Conservation (phyloP, 2,797 vertebrate genomes). For the Myioborus miniatus region DNA sequence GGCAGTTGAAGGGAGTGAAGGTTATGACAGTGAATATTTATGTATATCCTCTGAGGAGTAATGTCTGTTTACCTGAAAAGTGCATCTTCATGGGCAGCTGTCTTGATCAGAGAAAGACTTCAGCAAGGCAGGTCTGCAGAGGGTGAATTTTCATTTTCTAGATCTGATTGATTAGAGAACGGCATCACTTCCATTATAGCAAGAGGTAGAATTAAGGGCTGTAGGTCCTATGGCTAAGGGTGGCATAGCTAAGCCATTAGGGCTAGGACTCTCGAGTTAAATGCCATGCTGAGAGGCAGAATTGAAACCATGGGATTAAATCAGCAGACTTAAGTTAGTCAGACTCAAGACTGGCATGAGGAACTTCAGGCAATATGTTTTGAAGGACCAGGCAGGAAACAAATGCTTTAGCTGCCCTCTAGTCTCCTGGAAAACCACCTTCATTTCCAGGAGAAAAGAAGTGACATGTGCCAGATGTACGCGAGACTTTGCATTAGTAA, state of each 20-base stretch:
- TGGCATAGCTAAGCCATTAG: background rate
- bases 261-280: background rate
- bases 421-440: constrained; percentile 55
- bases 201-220: background rate
- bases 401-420: constrained; percentile 49
- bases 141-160: background rate
- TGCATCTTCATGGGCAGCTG: background rate
- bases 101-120: background rate
- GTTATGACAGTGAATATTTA: background rate
- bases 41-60: background rate
- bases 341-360: background rate
- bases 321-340: background rate
- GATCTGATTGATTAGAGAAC: background rate
- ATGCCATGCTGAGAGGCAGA: background rate
- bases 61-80: background rate
- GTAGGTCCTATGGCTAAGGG: background rate
- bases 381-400: constrained; percentile 44
- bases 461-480: constrained; percentile 66
- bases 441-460: constrained; percentile 54
- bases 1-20: background rate
- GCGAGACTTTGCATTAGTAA: constrained; percentile 59
- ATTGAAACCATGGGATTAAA: background rate
- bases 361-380: constrained; percentile 16
- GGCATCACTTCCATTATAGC: background rate
- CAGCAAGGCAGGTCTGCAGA: background rate